Percentiles rank a stretch among this genome's conserved stretches.
phyloP scores from a whole-genome alignment of 2,888 invertebrate genomes.

The Xestia xanthographa region DNA sequence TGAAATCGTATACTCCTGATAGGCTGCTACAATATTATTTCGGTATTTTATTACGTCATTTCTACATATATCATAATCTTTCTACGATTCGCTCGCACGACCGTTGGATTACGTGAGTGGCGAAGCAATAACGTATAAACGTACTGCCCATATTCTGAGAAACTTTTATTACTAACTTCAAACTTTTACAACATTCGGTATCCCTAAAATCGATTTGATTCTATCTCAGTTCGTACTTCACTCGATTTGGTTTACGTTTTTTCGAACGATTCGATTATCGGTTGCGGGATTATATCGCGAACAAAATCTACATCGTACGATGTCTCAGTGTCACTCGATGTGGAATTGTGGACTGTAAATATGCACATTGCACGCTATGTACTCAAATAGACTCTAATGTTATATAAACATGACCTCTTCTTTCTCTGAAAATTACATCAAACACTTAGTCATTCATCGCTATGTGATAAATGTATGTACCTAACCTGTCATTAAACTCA shows the following conservation, averaged over 20 bases:
- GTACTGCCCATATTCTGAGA: slow-evolving; percentile 40
- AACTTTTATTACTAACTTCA: slow-evolving; percentile 51
- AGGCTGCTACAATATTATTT: slow-evolving; percentile 10
- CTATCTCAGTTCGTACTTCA: slow-evolving; percentile 28
- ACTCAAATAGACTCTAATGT: slow-evolving; percentile 37
- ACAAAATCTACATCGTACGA: slow-evolving; percentile 17
- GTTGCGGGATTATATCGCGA: slow-evolving; percentile 14
- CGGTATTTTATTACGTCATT: slow-evolving; percentile 40
- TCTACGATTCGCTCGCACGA: slow-evolving; percentile 37
- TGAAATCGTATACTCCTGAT: neutral
- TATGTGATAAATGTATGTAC: slow-evolving; percentile 11
- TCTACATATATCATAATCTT: slow-evolving; percentile 27
- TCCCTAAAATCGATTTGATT: slow-evolving; percentile 50
- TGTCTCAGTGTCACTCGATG: neutral
- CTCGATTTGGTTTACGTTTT: slow-evolving; percentile 16
- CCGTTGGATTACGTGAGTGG: slow-evolving; percentile 41
- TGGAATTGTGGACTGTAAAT: slow-evolving; percentile 23
- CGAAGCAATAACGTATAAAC: slow-evolving; percentile 28
- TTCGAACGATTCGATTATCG: slow-evolving; percentile 27
- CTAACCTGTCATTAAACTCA: slow-evolving; percentile 14
- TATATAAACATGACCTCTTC: slow-evolving; percentile 45
- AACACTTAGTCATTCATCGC: slow-evolving; percentile 3
- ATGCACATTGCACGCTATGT: slow-evolving; percentile 27
- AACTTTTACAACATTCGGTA: slow-evolving; percentile 38
- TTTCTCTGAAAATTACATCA: slow-evolving; percentile 10